Base-by-base conservation (phyloP, 1,140 invertebrate genomes). In the Drosophila subobscura region DNA sequence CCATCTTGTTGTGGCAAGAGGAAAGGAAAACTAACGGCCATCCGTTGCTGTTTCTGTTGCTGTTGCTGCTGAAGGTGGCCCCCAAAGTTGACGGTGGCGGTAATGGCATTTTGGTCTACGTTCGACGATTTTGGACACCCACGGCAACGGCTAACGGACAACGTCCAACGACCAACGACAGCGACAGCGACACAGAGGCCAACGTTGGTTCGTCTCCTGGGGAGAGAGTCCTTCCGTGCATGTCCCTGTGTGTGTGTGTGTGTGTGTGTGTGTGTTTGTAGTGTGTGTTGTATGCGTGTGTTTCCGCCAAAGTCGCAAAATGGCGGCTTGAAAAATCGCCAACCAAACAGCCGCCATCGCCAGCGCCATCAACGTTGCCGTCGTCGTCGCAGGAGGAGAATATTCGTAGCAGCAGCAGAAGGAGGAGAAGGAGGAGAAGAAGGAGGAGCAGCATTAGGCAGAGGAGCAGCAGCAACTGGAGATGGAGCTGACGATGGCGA, bases 251-350 rank as follows among this genome's bases (percentile, higher is more conserved):
- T 2, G 33, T 12, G 29, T 49, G 42, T 23, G 23, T 55, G 10
- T 27, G 8, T 61, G 20, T 51, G 45, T 20, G 27, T 56, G 27
- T 66, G 61, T 46, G 12, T 44, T 16, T 44, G 46, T 47, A 20
- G 20, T 50, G 12, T 33, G 49, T 54, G 47, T 45, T 59, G 44
- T 51, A 25, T 60, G 52, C 51, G 56, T 52, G 33, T 57, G 58
- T 59, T 88, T 88, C 83, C 83, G 83, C 78, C 83, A 89, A 77
- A 83, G 83, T 88, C 83, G 77, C 84, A 86, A 86, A 88, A 86
- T 86, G 83, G 83, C 83, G 83, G 70, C 81, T 83, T 83, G 78
- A 65, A 83, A 84, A 80, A 71, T 79, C 72, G 66, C 72, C 79
- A 55, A 27, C 70, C 56, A 16, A 46, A 25, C 52, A 44, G 44